Conservation (phyloP, 2,113 vertebrate genomes). For the Pelecanoides urinatrix region DNA sequence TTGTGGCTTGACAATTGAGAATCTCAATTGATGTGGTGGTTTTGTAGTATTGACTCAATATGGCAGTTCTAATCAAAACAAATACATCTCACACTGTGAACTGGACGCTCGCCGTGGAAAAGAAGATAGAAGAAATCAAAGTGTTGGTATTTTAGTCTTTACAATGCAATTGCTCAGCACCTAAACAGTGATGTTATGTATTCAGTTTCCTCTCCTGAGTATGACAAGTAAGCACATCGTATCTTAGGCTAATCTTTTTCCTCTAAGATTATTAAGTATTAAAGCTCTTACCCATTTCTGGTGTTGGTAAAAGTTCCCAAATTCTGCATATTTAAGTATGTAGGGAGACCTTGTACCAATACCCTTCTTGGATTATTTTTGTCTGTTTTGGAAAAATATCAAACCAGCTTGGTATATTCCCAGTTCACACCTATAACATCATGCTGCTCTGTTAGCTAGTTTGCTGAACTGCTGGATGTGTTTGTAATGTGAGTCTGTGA, state of each 20-base stretch:
- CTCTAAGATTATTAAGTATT: background rate
- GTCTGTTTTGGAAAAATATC: background rate
- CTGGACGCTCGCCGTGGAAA: background rate
- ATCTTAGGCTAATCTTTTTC: background rate
- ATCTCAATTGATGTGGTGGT: background rate
- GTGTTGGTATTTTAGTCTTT: background rate
- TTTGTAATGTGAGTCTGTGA: background rate
- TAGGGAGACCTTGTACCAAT: background rate
- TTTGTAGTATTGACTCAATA: background rate
- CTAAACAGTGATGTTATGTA: background rate
- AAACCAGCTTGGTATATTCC: background rate
- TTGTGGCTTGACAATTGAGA: background rate
- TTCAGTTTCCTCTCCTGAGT: background rate
- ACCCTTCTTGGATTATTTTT: background rate
- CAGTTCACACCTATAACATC: background rate
- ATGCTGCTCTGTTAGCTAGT: background rate
- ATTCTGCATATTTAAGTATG: background rate
- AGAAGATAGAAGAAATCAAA: background rate
- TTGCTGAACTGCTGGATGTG: background rate
- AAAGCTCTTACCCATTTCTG: background rate
- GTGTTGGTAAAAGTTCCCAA: background rate
- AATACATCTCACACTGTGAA: background rate
- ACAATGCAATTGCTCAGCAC: background rate
- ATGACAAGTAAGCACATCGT: background rate
- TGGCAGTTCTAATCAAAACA: background rate